A percentile compares a stretch with the other conserved stretches of the same genome.
Conservation (phyloP, 1,140 invertebrate genomes). For the Maconellicoccus hirsutus region DNA sequence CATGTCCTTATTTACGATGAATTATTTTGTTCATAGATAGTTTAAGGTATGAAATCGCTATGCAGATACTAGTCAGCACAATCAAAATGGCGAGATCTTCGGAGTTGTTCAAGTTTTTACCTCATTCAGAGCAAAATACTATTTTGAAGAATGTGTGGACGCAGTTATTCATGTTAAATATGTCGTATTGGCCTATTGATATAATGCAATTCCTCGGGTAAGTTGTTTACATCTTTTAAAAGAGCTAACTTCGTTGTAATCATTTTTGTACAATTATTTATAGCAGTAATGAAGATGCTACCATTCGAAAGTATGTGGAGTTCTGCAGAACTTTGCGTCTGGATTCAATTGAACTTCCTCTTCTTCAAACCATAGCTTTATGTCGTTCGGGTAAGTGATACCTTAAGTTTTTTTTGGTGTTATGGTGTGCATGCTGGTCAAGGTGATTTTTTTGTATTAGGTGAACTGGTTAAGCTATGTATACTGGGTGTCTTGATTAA, state of each 20-base stretch:
- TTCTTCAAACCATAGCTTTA: conserved; percentile 1
- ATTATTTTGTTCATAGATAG: conserved; percentile 17
- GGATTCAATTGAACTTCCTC: not conserved
- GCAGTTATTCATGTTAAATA: conserved; percentile 45
- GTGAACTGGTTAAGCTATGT: too few relatives aligned
- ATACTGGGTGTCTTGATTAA: too few relatives aligned
- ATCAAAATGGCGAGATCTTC: conserved; percentile 43
- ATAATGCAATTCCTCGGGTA: not conserved
- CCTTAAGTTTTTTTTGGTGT: too few relatives aligned
- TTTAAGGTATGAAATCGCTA: conserved; percentile 33
- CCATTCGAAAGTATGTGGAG: not conserved
- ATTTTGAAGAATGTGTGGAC: conserved; percentile 44
- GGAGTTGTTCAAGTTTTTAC: conserved; percentile 39
- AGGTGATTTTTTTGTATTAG: too few relatives aligned
- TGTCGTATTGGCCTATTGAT: conserved; percentile 43
- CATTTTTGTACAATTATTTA: too few relatives aligned
- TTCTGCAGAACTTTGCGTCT: not conserved
- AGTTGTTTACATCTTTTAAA: too few relatives aligned
- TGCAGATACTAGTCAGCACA: conserved; percentile 43
- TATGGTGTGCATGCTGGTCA: too few relatives aligned
- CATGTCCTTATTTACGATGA: too few relatives aligned
- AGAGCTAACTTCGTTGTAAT: too few relatives aligned
- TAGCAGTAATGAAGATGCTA: not conserved
- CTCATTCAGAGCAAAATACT: conserved; percentile 39
- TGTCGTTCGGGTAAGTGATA: not conserved